phyloP scores from a whole-genome alignment of 2,113 vertebrate species.

The Hypomesus transpacificus region DNA sequence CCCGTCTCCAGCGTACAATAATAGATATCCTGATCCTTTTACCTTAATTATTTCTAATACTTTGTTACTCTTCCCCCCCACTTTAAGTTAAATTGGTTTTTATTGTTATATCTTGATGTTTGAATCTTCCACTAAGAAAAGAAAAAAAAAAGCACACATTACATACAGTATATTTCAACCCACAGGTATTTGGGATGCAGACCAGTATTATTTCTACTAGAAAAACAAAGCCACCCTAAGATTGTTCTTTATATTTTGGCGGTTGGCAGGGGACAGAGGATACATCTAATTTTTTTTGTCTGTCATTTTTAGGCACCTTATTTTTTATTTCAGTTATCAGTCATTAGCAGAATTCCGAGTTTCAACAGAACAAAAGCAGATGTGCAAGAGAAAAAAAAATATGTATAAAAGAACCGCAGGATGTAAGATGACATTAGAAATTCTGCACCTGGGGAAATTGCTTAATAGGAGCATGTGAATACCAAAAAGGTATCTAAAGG shows the following conservation, averaged over 20 bases:
- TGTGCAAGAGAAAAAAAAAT: constrained; percentile 53
- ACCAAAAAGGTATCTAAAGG: constrained; percentile 61
- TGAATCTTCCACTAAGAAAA: constrained; percentile 66
- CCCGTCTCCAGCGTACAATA: constrained; percentile 52
- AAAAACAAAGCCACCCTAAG: constrained; percentile 66
- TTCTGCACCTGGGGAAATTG: constrained; percentile 71
- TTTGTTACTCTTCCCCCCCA: constrained; percentile 36
- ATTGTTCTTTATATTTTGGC: constrained; percentile 69
- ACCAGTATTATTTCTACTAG: constrained; percentile 71
- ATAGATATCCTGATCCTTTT: constrained; percentile 50
- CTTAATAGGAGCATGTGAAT: constrained; percentile 57
- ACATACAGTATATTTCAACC: constrained; percentile 75
- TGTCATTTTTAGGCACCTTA: constrained; percentile 74
- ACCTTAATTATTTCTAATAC: constrained; percentile 38
- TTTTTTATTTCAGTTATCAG: constrained; percentile 62
- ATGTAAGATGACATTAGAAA: constrained; percentile 71
- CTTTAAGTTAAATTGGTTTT: constrained; percentile 57
- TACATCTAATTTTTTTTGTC: constrained; percentile 61
- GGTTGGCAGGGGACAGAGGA: constrained; percentile 64
- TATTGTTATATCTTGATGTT: constrained; percentile 58
- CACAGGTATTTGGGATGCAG: constrained; percentile 71
- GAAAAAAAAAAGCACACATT: constrained; percentile 68
- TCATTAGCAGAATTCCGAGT: constrained; percentile 69
- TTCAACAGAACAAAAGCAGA: constrained; percentile 48
- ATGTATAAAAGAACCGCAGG: constrained; percentile 64